Evolutionary conservation across 2,797 vertebrate genomes (phyloP).

Genomic region (Chiroxiphia lanceolata): DNA sequence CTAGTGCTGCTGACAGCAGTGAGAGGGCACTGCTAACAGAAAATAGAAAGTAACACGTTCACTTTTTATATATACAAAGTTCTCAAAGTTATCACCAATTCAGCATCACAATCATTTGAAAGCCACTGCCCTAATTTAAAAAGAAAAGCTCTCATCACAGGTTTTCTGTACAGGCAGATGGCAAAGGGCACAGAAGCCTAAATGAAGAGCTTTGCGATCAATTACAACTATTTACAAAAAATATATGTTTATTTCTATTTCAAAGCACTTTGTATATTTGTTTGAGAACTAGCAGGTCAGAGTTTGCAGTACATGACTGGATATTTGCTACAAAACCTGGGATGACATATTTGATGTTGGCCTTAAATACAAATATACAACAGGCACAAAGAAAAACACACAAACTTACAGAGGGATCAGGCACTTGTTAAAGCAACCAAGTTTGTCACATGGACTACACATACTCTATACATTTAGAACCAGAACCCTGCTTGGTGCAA

Average conservation of each 20-base stretch:
- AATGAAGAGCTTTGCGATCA: not conserved
- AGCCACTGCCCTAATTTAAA: not conserved
- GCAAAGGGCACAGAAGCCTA: not conserved
- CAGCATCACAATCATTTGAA: not conserved
- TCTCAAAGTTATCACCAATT: not conserved
- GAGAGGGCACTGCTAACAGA: not conserved
- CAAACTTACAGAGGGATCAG: not conserved
- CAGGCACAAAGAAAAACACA: not conserved
- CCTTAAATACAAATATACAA: not conserved
- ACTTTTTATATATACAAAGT: not conserved
- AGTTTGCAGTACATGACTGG: not conserved
- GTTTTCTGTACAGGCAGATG: not conserved
- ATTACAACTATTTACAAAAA: not conserved
- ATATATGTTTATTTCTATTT: not conserved
- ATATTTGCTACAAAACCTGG: not conserved
- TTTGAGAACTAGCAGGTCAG: not conserved
- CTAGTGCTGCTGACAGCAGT: not conserved
- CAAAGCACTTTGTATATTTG: not conserved
- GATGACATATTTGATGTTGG: not conserved
- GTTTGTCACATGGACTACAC: not conserved
- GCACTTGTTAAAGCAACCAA: not conserved
- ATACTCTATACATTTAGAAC: not conserved
- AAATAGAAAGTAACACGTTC: not conserved
- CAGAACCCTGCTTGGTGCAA: not conserved
- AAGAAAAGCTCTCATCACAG: not conserved